These are phyloP conservation scores for Merodon equestris DNA, from an alignment of 2,888 invertebrate species.

Conservation along the genomic window DNA sequence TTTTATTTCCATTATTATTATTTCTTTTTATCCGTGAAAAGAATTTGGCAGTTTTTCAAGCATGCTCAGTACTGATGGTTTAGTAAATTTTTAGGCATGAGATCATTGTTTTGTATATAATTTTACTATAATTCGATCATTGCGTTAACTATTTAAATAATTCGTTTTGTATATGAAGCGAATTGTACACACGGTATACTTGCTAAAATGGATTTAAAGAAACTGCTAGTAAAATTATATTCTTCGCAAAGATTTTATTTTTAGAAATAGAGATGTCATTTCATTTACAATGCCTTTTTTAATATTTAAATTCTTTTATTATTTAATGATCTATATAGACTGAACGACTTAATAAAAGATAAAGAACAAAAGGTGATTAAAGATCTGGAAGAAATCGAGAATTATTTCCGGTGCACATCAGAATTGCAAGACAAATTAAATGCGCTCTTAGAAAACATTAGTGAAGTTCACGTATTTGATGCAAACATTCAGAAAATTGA, in stretches of 20 bases:
- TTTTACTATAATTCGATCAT: not conserved
- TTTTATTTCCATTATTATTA: conserved; percentile 46
- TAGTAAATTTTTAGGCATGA: conserved; percentile 31
- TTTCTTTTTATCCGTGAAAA: not conserved
- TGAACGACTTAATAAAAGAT: conserved; percentile 88
- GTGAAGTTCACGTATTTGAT: conserved; percentile 88
- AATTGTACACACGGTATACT: too few relatives aligned
- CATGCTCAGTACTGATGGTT: conserved; percentile 20
- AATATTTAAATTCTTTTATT: conserved; percentile 24
- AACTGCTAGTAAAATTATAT: not conserved
- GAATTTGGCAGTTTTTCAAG: conserved; percentile 48
- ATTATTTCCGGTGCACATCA: conserved; percentile 85
- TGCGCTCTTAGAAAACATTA: conserved; percentile 83
- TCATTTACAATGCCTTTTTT: not conserved
- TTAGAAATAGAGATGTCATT: not conserved
- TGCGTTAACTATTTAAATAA: not conserved
- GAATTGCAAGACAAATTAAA: conserved; percentile 85
- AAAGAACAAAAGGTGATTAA: conserved; percentile 87
- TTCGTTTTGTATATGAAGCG: too few relatives aligned
- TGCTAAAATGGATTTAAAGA: not conserved
- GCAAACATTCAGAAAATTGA: conserved; percentile 84
- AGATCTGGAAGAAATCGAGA: conserved; percentile 88
- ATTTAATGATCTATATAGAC: conserved; percentile 80
- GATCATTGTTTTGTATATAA: conserved; percentile 24
- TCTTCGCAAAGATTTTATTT: not conserved